These are phyloP conservation scores for Phoebastria nigripes DNA, from an alignment of 2,797 vertebrate species.

Conservation along the genomic window DNA sequence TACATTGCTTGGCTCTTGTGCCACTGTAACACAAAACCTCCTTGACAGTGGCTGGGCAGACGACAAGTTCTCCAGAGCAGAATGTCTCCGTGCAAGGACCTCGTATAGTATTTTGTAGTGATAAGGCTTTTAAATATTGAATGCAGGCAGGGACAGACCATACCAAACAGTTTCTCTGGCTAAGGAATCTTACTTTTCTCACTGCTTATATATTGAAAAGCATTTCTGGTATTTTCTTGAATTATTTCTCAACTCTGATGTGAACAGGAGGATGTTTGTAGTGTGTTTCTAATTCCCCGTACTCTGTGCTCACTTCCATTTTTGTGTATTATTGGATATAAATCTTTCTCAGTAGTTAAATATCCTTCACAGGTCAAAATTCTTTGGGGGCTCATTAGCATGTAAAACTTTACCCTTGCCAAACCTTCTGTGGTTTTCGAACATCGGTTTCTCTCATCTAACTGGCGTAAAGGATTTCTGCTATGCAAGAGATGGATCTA, in stretches of 20 bases:
- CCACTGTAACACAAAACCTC: background rate
- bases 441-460: constrained; percentile 49
- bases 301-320: constrained; percentile 9
- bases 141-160: background rate
- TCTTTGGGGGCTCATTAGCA: constrained; percentile 46
- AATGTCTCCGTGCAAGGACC: background rate
- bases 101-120: background rate
- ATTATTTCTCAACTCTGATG: background rate
- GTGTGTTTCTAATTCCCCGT: background rate
- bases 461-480: constrained; percentile 38
- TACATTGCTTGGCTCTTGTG: background rate
- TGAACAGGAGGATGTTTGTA: constrained; percentile 14
- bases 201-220: background rate
- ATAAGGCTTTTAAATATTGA: background rate
- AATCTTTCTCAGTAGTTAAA: constrained; percentile 52
- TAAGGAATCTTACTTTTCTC: background rate
- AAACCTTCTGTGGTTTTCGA: constrained; percentile 52
- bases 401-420: constrained; percentile 25
- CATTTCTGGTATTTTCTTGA: background rate
- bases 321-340: constrained; percentile 27
- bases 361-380: constrained; percentile 50
- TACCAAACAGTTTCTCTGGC: background rate
- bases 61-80: background rate
- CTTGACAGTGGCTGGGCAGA: background rate
- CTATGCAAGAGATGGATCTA: constrained; percentile 33